Conservation (phyloP, 2,888 invertebrate species). For the Monopis laevigella region DNA sequence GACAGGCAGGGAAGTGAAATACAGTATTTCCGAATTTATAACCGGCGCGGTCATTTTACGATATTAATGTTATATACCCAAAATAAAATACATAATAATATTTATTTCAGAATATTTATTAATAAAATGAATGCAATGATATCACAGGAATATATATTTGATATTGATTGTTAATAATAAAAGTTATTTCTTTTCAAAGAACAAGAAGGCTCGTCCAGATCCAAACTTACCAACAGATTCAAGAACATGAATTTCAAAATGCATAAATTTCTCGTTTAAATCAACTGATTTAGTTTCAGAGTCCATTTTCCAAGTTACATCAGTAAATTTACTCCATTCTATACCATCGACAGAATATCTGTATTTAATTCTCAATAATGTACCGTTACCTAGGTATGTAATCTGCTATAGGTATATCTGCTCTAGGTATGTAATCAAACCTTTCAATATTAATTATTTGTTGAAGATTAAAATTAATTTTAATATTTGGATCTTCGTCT, state of each 20-base stretch:
- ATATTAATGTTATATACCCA: too few relatives aligned
- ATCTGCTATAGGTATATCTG: too few relatives aligned
- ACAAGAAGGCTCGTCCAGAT: conserved; percentile 37
- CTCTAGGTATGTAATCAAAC: conserved; percentile 40
- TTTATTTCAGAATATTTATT: too few relatives aligned
- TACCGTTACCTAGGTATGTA: conserved; percentile 48
- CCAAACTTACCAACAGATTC: conserved; percentile 39
- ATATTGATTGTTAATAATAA: too few relatives aligned
- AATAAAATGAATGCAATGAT: too few relatives aligned
- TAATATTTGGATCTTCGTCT: conserved; percentile 25
- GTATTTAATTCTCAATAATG: conserved; percentile 35
- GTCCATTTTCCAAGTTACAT: conserved; percentile 29
- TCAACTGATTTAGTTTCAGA: conserved; percentile 31
- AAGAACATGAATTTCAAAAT: conserved; percentile 33
- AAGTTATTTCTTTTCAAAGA: too few relatives aligned
- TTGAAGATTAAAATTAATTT: conserved; percentile 32
- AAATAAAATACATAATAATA: too few relatives aligned
- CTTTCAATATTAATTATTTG: conserved; percentile 29
- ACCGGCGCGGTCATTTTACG: too few relatives aligned
- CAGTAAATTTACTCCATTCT: conserved; percentile 32
- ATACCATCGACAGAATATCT: conserved; percentile 31
- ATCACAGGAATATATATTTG: too few relatives aligned
- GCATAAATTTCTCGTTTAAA: conserved; percentile 30
- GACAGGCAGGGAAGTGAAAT: too few relatives aligned
- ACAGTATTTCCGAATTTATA: too few relatives aligned